Base-by-base conservation (phyloP, 2,113 vertebrate genomes). In the Eulemur rufifrons region DNA sequence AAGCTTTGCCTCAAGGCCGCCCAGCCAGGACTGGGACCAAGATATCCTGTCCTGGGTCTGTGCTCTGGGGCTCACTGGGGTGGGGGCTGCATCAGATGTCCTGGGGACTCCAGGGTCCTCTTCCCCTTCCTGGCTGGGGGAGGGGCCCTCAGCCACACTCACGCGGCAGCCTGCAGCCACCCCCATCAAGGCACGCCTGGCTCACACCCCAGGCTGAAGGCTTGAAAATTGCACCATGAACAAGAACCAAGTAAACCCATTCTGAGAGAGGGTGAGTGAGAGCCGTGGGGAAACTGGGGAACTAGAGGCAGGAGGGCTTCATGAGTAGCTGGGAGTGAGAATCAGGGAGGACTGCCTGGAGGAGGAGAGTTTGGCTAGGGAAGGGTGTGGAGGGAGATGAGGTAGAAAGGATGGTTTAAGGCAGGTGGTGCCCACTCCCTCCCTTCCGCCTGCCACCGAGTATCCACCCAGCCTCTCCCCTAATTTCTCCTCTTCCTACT, bases 321-420 rank as follows among this genome's bases (percentile, higher is more conserved):
- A 0, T n/a, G 37, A 63, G 27, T 18, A 21, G 34, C 25, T n/a
- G 13, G 23, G 56, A 17, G 52, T 14, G 17, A 29, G 91, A 76
- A 73, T 56, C 91, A n/a, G 34, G 52, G 76, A 80, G 76, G 71
- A 6, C 81, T 94, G 59, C 76, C 76, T 95, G 81, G 91, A 93
- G 54, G 66, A 93, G 39, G 94, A 66, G 83, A 34, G 29, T 25
- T 47, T 66, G 52, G 66, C 23, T 1, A 15, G 50, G 34, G 37
- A 29, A 45, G 5, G n/a, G 21, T 29, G 25, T 64, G 37, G 29
- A 20, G 37, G 8, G 34, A 50, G 25, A 29, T 3, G 14, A 68
- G 18, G 69, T 8, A 9, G 77, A 47, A 87, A 76, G 45, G 73
- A 5, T 59, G 59, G 27, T 50, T 50, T 52, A 71, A 45, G 23